phyloP scores from a whole-genome alignment of 2,797 vertebrate genomes.

The Zalophus californianus region DNA sequence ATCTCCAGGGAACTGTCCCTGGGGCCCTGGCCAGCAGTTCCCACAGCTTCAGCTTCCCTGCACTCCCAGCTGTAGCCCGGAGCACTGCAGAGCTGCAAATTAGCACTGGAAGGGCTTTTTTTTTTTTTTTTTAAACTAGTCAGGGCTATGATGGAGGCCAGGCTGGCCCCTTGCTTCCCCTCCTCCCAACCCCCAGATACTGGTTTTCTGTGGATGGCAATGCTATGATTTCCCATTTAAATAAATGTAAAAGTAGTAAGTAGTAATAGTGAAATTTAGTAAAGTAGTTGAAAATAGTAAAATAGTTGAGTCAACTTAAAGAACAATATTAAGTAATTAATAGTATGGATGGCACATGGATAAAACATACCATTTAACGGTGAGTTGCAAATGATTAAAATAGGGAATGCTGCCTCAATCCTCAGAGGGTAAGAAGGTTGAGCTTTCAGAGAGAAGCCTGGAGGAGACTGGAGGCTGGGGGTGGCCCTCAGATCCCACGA shows the following conservation, averaged over 20 bases:
- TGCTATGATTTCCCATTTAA: background rate
- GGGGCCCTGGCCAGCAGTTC: conserved; percentile 66
- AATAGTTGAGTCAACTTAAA: background rate
- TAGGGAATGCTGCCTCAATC: background rate
- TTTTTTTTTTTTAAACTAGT: conserved; percentile 80
- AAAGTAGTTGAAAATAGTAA: background rate
- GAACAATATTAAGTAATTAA: background rate
- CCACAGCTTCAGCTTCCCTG: conserved; percentile 58
- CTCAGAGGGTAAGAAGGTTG: background rate
- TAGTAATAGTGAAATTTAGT: background rate
- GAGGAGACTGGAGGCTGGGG: background rate
- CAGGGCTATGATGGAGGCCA: conserved; percentile 76
- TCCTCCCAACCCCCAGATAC: background rate
- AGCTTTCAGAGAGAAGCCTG: background rate
- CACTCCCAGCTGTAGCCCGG: conserved; percentile 81
- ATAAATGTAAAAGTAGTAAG: background rate
- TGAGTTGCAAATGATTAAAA: background rate
- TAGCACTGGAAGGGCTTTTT: conserved; percentile 98
- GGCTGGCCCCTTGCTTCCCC: background rate
- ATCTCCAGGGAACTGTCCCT: background rate
- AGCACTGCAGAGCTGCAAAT: conserved; percentile 92
- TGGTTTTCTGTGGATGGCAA: background rate
- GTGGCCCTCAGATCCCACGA: background rate
- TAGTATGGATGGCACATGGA: background rate
- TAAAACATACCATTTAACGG: background rate